Base-by-base conservation (phyloP, 2,888 invertebrate species). In the Trachelus stipa region DNA sequence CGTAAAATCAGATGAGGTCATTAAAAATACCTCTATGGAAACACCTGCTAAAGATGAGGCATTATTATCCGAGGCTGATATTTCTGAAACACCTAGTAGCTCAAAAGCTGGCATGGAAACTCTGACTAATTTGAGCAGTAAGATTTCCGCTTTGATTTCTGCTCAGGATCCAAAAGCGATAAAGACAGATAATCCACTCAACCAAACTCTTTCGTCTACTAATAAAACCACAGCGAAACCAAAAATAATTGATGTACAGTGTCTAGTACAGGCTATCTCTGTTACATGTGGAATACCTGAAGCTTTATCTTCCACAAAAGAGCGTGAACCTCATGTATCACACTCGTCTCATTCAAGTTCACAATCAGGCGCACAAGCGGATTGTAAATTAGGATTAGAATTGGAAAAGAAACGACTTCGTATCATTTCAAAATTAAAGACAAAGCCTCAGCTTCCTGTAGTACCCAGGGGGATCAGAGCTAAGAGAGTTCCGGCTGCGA, bases 21-120 rank as follows among this genome's bases (percentile, higher is more conserved):
- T 56, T 34, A 73, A 33, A 6, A 73, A 78, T 34, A 68, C 74
- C 37, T 68, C 69, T 0, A 83, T 84, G 69, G 91, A 91, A 80
- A 91, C 91, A 0, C 91, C 91, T 6, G 88, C 84, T 0, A 91
- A 91, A 73, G 87, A 90, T 31, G 90, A 91, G 0, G 81, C 81
- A 75, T 78, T 84, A 4, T 79, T 88, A 1, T 74, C 84, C 1
- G 90, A 91, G 75, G 87, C 86, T 1, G 82, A 85, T 23, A 91
- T 91, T 78, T 89, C 89, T 1, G 91, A 90, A 73, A 91, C 91
- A 1, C 91, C 91, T 0, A 89, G 85, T 68, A 88, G 90, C 75
- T 88, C 91, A 0, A 89, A 91, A 79, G 37, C 79, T 0, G 90
- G 89, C 9, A 78, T 89, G 3, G 90, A 90, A 12, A 87, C 79